A percentile compares a stretch with the other conserved stretches of the same genome.
Evolutionary conservation across 2,888 invertebrate species (phyloP).

Genomic region (Protophormia terraenovae): DNA sequence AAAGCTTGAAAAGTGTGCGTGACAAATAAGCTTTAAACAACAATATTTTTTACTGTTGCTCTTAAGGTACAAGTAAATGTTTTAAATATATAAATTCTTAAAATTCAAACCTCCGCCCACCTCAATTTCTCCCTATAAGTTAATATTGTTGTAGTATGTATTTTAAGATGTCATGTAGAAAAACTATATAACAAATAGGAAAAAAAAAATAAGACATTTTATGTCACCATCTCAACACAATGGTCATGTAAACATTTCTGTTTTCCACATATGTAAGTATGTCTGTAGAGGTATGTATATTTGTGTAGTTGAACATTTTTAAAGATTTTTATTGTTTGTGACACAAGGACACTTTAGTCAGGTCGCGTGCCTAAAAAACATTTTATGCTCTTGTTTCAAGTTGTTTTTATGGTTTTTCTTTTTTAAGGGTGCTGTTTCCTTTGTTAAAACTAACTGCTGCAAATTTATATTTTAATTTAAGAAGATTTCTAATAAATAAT

Average conservation of each 20-base stretch:
- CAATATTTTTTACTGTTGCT: background rate
- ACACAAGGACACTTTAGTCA: constrained; percentile 39
- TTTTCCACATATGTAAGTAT: background rate
- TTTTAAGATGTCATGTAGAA: constrained; percentile 40
- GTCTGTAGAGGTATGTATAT: too few species aligned
- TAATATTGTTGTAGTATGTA: background rate
- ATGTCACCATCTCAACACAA: constrained; percentile 36
- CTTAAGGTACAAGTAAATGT: constrained; percentile 6
- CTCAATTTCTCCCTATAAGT: background rate
- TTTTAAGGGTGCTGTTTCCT: background rate
- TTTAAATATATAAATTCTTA: constrained; percentile 25
- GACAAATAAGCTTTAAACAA: constrained; percentile 63
- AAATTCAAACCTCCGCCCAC: background rate
- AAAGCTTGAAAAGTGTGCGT: constrained; percentile 59
- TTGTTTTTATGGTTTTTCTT: background rate
- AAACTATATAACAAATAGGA: background rate
- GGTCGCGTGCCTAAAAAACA: constrained; percentile 54
- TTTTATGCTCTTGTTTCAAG: constrained; percentile 51
- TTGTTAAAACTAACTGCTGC: constrained; percentile 33
- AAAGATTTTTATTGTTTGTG: constrained; percentile 51
- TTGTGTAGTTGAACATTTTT: constrained; percentile 21
- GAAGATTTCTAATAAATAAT: constrained; percentile 13
- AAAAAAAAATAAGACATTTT: constrained; percentile 41
- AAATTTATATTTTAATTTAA: constrained; percentile 15
- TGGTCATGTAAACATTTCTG: constrained; percentile 36